A percentile compares a stretch with the other conserved stretches of the same genome.
Evolutionary conservation across 2,797 vertebrate species (phyloP).

Genomic region (Chiroxiphia lanceolata): DNA sequence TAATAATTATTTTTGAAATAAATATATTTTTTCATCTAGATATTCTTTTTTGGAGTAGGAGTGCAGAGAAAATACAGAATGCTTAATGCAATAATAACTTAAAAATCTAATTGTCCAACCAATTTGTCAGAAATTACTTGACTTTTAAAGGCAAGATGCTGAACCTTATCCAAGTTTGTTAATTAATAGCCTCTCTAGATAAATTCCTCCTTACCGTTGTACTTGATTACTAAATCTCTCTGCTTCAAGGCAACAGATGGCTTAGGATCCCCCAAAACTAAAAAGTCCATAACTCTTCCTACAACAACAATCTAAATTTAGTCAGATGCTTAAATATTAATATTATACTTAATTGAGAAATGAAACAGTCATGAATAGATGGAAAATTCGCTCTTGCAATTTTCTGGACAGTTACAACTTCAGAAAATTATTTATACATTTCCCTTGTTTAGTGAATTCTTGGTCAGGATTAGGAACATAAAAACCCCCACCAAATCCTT

Average conservation of each 20-base stretch:
- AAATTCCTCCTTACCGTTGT: constrained; percentile 73
- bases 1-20: neutral
- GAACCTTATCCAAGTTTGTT: constrained; percentile 76
- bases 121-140: constrained; percentile 53
- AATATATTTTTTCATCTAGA: neutral
- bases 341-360: constrained; percentile 18
- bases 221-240: constrained; percentile 76
- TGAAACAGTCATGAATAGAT: neutral
- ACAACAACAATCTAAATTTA: constrained; percentile 62
- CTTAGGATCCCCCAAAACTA: constrained; percentile 71
- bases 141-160: constrained; percentile 69
- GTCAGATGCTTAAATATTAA: constrained; percentile 47
- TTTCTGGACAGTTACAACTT: neutral
- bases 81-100: constrained; percentile 37
- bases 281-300: constrained; percentile 63
- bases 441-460: neutral
- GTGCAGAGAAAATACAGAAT: neutral
- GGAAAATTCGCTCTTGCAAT: neutral
- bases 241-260: constrained; percentile 78
- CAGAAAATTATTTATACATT: neutral
- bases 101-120: constrained; percentile 44
- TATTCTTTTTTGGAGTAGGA: neutral
- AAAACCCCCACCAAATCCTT: neutral
- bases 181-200: constrained; percentile 79
- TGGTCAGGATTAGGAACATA: neutral